Percentiles rank a stretch among this genome's conserved stretches.
Conservation (phyloP, 30 jellyfish, hydroid and myxozoan species). For the Hydra vulgaris region DNA sequence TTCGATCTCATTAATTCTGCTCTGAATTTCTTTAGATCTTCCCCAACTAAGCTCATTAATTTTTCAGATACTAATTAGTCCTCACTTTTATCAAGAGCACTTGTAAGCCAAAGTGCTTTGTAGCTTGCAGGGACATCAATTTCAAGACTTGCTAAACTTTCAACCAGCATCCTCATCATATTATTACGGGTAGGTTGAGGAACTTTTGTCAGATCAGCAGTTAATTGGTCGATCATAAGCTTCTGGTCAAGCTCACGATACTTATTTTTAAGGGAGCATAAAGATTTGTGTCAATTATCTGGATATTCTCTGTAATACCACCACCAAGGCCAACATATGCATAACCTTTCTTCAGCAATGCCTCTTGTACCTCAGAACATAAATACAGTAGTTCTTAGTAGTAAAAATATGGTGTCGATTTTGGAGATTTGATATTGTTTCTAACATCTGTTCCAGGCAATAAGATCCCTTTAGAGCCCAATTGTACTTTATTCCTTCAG, state of each 20-base stretch:
- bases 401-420: not conserved
- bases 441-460: not conserved
- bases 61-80: slow-evolving; percentile 17
- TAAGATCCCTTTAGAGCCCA: not conserved
- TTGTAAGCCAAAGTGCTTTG: too few relatives aligned
- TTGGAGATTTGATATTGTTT: too few relatives aligned
- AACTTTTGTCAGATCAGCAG: not conserved
- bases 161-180: not conserved
- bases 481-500: not conserved
- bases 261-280: not conserved
- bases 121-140: not conserved
- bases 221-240: not conserved
- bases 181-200: not conserved
- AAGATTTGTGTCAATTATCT: not conserved
- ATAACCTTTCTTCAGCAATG: not conserved
- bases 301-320: not conserved
- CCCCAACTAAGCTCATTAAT: slow-evolving; percentile 19
- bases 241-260: not conserved
- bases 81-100: slow-evolving; percentile 20
- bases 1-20: slow-evolving; percentile 16
- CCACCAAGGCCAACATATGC: not conserved
- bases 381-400: too few relatives aligned
- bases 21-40: slow-evolving; percentile 21
- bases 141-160: not conserved
- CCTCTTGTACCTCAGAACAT: not conserved